These are phyloP conservation scores for Chrysemys picta DNA, from an alignment of 2,113 vertebrate genomes.

Conservation along the genomic window DNA sequence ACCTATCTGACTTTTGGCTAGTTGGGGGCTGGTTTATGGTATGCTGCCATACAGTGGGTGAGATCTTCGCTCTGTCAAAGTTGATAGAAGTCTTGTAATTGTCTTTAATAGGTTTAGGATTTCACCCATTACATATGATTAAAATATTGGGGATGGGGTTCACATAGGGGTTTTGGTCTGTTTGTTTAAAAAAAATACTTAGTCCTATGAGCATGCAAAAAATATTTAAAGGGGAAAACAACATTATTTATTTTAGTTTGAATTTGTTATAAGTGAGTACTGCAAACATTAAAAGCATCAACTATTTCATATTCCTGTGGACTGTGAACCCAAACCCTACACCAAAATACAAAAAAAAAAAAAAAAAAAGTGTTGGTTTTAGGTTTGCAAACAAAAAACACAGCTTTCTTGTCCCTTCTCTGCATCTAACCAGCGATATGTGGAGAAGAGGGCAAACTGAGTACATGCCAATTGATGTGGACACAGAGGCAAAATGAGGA, in stretches of 20 bases:
- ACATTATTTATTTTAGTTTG: neutral
- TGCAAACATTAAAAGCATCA: neutral
- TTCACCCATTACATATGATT: neutral
- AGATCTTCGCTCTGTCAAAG: neutral
- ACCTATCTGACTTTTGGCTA: neutral
- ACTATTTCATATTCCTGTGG: neutral
- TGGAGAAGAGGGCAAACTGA: neutral
- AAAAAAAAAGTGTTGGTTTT: neutral
- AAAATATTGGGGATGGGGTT: constrained; percentile 1
- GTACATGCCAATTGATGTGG: no score
- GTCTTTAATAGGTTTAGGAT: neutral
- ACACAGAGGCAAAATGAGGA: no score
- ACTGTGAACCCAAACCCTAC: neutral
- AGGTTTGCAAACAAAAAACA: neutral
- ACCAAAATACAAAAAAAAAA: neutral
- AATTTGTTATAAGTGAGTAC: neutral
- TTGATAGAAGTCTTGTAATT: neutral
- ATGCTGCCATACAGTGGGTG: fast-evolving
- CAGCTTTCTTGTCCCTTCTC: neutral
- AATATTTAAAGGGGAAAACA: constrained; percentile 14
- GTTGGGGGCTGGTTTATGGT: neutral
- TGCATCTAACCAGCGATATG: neutral
- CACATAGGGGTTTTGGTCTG: neutral
- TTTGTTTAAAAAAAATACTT: neutral
- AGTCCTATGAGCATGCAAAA: neutral